Evolutionary conservation across 2,113 vertebrate species (phyloP).

Genomic region (Poeciliopsis prolifica): DNA sequence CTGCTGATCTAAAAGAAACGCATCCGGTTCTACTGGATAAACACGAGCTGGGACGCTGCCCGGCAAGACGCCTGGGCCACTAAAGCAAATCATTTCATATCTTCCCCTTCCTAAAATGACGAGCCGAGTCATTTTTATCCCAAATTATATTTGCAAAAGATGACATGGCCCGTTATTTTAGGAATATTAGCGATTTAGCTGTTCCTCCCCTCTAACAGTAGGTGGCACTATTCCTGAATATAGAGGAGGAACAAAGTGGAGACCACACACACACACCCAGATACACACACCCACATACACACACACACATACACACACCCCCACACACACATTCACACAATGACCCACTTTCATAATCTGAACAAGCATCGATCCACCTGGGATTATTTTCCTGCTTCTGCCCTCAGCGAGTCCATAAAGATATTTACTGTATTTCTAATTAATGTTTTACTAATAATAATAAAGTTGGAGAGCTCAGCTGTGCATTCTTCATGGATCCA

Average conservation of each 20-base stretch:
- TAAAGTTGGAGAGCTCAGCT: neutral
- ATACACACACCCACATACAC: too few species aligned
- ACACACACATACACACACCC: too few species aligned
- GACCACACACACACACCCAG: too few species aligned
- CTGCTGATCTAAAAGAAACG: neutral
- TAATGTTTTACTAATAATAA: conserved; percentile 42
- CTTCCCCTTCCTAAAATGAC: too few species aligned
- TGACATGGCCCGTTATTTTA: too few species aligned
- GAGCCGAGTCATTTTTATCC: too few species aligned
- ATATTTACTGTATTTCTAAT: conserved; percentile 19
- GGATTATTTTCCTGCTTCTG: too few species aligned
- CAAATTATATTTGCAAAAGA: too few species aligned
- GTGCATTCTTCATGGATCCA: conserved; percentile 1
- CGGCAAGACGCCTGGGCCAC: conserved; percentile 5
- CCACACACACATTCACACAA: too few species aligned
- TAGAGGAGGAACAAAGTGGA: neutral
- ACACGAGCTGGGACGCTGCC: conserved; percentile 19
- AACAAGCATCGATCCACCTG: too few species aligned
- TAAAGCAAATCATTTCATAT: conserved; percentile 11
- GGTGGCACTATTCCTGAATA: conserved; percentile 69
- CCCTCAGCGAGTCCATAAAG: neutral
- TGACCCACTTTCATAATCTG: too few species aligned
- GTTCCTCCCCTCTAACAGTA: conserved; percentile 53
- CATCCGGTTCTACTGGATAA: neutral
- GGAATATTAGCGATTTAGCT: neutral